Base-by-base conservation (phyloP, 2,888 invertebrate genomes). In the Tanypteryx hageni region DNA sequence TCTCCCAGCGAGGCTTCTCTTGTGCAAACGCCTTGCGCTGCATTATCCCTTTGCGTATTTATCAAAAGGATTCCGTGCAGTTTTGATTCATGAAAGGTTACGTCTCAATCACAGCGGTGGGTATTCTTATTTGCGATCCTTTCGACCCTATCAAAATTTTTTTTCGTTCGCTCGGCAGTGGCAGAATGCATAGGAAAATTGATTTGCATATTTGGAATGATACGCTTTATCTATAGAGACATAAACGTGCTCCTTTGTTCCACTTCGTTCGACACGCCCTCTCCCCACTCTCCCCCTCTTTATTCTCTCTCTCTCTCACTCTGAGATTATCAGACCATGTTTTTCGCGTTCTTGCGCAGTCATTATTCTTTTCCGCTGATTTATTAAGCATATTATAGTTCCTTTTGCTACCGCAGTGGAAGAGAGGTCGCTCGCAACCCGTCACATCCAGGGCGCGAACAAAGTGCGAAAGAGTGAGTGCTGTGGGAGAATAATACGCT, bases 341-440 rank as follows among this genome's bases (percentile, higher is more conserved):
- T 76, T 27, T 76, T 44, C 44, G 44, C 44, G 44, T 44, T 44
- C 44, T 3, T 44, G 22, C 68, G 18, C 76, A 27, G 27, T 13
- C 76, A 76, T 76, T 76, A 76, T 76, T 76, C 76, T 76, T 76
- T 76, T 76, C 44, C 76, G 76, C 76, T 76, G 76, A 76, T 76
- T 76, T 76, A 76, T 76, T 76, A 27, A 27, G 76, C 76, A 27
- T 76, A 76, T 76, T 76, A 76, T 76, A 76, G 76, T 27, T 76
- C 76, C 76, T 27, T 44, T 76, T 76, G 76, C 76, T 27, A 76
- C 76, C 76, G 76, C 76, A 27, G 11, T 76, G 76, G 13, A 76
- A 22, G 76, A 76, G 27, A 27, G 76, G 27, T 11, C 68, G n/a
- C n/a, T 68, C n/a, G 68, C 76, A 10, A 13, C 27, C 76, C 76